Percentiles rank a stretch among this genome's conserved stretches.
These are phyloP conservation scores for Ctena decussata DNA, from an alignment of 2,888 invertebrate species.

Conservation along the genomic window DNA sequence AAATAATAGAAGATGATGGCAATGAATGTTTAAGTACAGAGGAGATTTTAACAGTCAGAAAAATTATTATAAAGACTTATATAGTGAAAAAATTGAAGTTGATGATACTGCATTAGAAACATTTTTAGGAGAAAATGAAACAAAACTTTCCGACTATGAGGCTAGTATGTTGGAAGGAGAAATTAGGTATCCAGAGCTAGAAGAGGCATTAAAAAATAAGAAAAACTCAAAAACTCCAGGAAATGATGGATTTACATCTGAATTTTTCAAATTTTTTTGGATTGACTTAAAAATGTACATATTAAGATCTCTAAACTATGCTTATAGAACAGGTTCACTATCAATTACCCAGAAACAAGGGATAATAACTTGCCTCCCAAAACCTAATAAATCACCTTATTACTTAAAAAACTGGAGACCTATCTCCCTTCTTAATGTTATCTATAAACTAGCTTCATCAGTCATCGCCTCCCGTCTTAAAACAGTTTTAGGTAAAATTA, in stretches of 20 bases:
- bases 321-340: neutral
- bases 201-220: neutral
- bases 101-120: neutral
- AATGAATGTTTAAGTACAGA: neutral
- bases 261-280: neutral
- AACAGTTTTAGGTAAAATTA: neutral
- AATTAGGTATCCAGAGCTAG: neutral
- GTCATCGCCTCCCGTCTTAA: neutral
- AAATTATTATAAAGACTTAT: neutral
- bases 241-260: neutral
- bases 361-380: neutral
- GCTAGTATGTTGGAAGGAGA: neutral
- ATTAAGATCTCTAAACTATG: neutral
- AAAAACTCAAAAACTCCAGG: slow-evolving; percentile 1
- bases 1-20: neutral
- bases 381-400: neutral
- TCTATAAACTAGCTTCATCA: slow-evolving; percentile 1
- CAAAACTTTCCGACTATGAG: neutral
- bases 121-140: neutral
- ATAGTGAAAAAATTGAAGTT: neutral
- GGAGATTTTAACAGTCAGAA: neutral
- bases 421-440: neutral
- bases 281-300: neutral
- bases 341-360: neutral
- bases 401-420: neutral